These are phyloP conservation scores for Hucho hucho DNA, from an alignment of 2,113 vertebrate genomes.

Conservation along the genomic window DNA sequence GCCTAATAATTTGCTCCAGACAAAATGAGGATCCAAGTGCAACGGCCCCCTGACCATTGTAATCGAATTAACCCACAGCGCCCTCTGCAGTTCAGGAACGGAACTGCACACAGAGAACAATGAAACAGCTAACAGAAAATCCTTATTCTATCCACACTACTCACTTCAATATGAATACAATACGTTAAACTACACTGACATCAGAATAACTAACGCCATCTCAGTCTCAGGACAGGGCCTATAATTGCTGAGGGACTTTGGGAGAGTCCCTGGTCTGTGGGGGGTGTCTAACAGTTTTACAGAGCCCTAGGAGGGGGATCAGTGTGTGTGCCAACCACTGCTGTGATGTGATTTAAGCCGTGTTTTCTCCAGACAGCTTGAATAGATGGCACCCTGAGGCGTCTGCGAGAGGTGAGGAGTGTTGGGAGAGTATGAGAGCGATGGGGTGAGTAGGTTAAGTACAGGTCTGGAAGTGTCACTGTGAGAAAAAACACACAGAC, in stretches of 20 bases:
- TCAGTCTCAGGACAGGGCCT: neutral
- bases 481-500: conserved; percentile 20
- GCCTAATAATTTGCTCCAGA: neutral
- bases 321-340: neutral
- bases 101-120: conserved; percentile 3
- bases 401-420: conserved; percentile 67
- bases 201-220: neutral
- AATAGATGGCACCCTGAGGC: conserved; percentile 54
- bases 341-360: neutral
- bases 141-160: neutral
- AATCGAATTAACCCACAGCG: conserved; percentile 42
- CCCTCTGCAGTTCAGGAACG: conserved; percentile 25
- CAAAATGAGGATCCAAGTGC: neutral
- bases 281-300: neutral
- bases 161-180: conserved; percentile 1
- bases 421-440: conserved; percentile 16
- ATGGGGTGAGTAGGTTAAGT: neutral
- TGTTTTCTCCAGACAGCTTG: neutral
- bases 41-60: neutral
- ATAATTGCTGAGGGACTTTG: conserved; percentile 11
- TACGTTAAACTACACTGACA: neutral
- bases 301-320: neutral
- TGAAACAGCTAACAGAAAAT: neutral
- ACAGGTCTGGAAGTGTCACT: conserved; percentile 48
- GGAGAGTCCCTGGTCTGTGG: neutral